These are phyloP conservation scores for Nephrocerus scutellatus DNA, from an alignment of 2,888 invertebrate species.

Conservation along the genomic window DNA sequence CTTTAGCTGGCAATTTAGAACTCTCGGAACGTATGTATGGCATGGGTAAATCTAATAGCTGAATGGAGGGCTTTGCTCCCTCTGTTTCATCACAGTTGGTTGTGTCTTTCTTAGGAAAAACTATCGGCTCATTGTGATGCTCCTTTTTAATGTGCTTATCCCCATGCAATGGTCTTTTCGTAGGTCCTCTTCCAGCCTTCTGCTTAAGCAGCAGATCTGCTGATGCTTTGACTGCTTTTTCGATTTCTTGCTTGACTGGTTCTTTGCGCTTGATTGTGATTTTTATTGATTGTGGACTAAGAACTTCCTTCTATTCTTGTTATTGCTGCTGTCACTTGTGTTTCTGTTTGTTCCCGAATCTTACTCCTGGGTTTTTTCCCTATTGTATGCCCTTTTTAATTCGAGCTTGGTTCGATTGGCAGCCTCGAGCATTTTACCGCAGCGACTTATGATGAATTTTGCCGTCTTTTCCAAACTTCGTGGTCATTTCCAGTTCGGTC, in stretches of 20 bases:
- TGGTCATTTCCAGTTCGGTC: constrained; percentile 4
- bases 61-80: no score
- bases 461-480: constrained; percentile 5
- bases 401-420: constrained; percentile 34
- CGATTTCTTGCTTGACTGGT: no score
- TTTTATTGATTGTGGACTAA: not conserved
- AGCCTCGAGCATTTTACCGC: constrained; percentile 33
- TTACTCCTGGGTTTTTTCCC: constrained; percentile 25
- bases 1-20: no score
- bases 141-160: constrained; percentile 10
- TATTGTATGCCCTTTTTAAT: constrained; percentile 27
- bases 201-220: no score
- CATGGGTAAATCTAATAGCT: no score
- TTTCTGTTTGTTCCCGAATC: constrained; percentile 12
- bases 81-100: no score
- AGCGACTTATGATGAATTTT: constrained; percentile 26
- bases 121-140: not conserved
- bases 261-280: no score
- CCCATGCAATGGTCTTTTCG: no score
- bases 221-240: no score
- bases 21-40: no score
- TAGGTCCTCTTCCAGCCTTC: no score
- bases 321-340: constrained; percentile 17
- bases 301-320: constrained; percentile 10
- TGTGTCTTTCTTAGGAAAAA: not conserved